Conservation (phyloP, 2,797 vertebrate genomes). For the Liparis tanakae region DNA sequence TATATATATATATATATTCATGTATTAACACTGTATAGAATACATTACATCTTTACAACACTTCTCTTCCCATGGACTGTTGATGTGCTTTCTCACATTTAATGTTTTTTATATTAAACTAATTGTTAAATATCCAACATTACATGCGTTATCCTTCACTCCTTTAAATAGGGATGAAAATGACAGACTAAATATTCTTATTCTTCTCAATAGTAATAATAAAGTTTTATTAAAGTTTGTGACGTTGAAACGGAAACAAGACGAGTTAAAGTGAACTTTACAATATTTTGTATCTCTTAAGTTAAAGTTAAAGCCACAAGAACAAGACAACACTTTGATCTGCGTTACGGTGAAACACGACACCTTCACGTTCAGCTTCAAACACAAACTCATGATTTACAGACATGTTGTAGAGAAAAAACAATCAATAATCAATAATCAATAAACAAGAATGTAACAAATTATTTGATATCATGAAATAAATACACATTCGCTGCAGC, state of each 20-base stretch:
- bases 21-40: conserved; percentile 19
- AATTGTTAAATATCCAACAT: too few relatives aligned
- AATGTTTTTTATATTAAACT: too few relatives aligned
- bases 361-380: too few relatives aligned
- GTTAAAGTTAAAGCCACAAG: background rate
- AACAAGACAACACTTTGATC: background rate
- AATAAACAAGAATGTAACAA: background rate
- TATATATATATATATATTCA: background rate
- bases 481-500: background rate
- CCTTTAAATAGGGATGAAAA: too few relatives aligned
- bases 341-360: too few relatives aligned
- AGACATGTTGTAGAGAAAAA: background rate
- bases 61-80: background rate
- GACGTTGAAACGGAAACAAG: too few relatives aligned
- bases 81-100: too few relatives aligned
- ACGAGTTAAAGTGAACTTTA: too few relatives aligned
- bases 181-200: background rate
- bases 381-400: background rate
- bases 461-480: background rate
- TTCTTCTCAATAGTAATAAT: background rate
- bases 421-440: background rate
- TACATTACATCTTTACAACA: conserved; percentile 1
- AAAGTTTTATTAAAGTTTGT: too few relatives aligned
- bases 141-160: too few relatives aligned
- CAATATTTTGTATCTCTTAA: too few relatives aligned